Percentiles rank a stretch among this genome's conserved stretches.
Evolutionary conservation across 2,797 vertebrate genomes (phyloP).

Genomic region (Eulemur rubriventer): DNA sequence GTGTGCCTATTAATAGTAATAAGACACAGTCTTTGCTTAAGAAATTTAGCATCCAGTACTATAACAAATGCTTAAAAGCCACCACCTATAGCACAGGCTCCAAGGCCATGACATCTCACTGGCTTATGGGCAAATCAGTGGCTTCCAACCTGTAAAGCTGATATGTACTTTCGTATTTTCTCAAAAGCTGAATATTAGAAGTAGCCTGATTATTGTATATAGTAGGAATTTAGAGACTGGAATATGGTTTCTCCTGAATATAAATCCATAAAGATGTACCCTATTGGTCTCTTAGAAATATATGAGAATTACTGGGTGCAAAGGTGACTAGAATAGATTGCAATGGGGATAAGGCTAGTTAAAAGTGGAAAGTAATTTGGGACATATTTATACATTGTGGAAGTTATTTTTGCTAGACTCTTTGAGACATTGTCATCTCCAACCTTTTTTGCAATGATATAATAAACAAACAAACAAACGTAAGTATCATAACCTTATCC

Average conservation of each 20-base stretch:
- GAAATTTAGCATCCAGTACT: background rate
- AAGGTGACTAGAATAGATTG: background rate
- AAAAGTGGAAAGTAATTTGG: background rate
- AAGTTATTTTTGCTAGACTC: slow-evolving; percentile 1
- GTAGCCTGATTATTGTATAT: background rate
- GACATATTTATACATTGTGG: background rate
- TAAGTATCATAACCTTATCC: background rate
- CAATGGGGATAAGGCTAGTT: background rate
- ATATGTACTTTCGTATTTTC: background rate
- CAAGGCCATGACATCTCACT: background rate
- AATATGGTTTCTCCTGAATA: background rate
- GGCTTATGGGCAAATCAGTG: background rate
- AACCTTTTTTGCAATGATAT: background rate
- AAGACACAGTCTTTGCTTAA: background rate
- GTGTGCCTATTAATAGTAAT: background rate
- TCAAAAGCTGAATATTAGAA: background rate
- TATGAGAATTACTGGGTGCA: background rate
- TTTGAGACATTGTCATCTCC: background rate
- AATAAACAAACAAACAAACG: background rate
- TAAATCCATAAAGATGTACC: background rate
- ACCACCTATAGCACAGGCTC: background rate
- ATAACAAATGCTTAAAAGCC: background rate
- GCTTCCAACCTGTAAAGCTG: background rate
- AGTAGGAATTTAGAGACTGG: background rate
- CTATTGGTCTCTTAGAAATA: background rate